Conservation (phyloP, 2,113 vertebrate genomes). For the Terrapene triunguis region DNA sequence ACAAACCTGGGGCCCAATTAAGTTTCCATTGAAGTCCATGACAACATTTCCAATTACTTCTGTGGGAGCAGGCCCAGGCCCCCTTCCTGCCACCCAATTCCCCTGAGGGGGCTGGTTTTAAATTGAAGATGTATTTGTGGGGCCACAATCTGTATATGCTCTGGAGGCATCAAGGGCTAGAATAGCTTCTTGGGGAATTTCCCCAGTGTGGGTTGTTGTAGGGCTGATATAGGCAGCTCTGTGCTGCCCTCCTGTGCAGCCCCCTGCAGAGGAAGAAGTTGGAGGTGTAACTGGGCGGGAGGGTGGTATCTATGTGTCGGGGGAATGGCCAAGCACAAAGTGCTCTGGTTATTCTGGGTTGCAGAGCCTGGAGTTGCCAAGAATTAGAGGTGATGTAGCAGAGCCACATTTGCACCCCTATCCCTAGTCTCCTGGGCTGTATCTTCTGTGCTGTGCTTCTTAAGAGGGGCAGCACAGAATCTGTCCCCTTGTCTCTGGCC, state of each 20-base stretch:
- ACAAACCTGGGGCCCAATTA: background rate
- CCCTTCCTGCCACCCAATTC: background rate
- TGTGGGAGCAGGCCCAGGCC: background rate
- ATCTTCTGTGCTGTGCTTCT: background rate
- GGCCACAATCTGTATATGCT: background rate
- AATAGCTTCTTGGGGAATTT: background rate
- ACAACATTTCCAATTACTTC: background rate
- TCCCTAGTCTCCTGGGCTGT: background rate
- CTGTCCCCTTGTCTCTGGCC: background rate
- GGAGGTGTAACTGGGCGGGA: background rate
- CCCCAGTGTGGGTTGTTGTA: background rate
- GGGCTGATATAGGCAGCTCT: fast-evolving
- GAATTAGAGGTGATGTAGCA: background rate
- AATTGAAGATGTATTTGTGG: background rate
- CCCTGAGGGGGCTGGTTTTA: background rate
- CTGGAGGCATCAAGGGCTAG: fast-evolving
- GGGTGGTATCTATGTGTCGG: background rate
- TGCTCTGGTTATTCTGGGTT: fast-evolving
- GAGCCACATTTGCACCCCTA: fast-evolving
- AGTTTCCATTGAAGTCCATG: background rate
- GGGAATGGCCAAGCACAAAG: fast-evolving
- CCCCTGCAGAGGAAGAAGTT: background rate
- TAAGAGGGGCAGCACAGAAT: background rate
- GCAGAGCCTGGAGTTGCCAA: background rate
- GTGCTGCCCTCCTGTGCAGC: fast-evolving